These are phyloP conservation scores for Chironomus tepperi DNA, from an alignment of 1,140 invertebrate species.

Conservation along the genomic window DNA sequence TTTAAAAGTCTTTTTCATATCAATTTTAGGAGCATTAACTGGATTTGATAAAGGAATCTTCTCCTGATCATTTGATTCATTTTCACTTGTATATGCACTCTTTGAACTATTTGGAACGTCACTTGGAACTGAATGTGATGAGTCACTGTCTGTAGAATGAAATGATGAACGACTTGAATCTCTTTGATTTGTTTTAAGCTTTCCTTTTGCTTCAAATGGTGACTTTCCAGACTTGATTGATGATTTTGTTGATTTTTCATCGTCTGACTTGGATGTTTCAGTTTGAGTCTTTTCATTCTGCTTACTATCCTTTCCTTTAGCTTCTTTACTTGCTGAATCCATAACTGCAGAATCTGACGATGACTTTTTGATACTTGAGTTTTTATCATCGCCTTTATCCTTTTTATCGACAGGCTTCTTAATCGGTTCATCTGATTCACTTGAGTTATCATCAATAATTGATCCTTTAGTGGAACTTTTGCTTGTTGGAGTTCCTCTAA, in stretches of 20 bases:
- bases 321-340: conserved; percentile 62
- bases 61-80: conserved; percentile 12
- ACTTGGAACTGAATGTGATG: conserved; percentile 16
- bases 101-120: conserved; percentile 18
- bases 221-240: conserved; percentile 19
- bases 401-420: conserved; percentile 41
- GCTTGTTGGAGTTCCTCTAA: conserved; percentile 27
- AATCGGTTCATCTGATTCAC: conserved; percentile 47
- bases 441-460: conserved; percentile 40
- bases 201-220: background rate
- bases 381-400: conserved; percentile 39
- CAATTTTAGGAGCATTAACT: background rate
- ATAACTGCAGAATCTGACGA: conserved; percentile 31
- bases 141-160: conserved; percentile 2
- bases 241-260: conserved; percentile 10
- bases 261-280: conserved; percentile 37
- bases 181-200: background rate
- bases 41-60: background rate
- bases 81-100: conserved; percentile 13
- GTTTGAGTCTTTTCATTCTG: conserved; percentile 42
- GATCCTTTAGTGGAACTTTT: conserved; percentile 36
- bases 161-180: conserved; percentile 3
- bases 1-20: background rate
- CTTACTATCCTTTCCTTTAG: conserved; percentile 51
- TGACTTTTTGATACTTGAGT: conserved; percentile 34